Percentiles rank a stretch among this genome's conserved stretches.
phyloP scores from a whole-genome alignment of 2,888 invertebrate species.

The Andrena dorsata region DNA sequence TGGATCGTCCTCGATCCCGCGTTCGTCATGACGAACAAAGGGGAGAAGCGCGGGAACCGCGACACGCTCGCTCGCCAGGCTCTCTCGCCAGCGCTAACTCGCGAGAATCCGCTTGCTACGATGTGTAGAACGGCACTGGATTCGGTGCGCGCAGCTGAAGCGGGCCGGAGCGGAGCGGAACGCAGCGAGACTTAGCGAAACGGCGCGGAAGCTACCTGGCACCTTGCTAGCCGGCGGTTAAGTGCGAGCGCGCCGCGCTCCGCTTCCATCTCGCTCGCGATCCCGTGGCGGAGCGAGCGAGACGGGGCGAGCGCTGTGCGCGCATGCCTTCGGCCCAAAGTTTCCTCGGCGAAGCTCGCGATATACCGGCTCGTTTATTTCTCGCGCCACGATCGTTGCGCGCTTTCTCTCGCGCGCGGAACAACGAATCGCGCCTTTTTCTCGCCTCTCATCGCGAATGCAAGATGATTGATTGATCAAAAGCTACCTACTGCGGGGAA shows the following conservation, averaged over 20 bases:
- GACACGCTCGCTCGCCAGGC: not conserved
- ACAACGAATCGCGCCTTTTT: not conserved
- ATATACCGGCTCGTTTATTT: slow-evolving; percentile 43
- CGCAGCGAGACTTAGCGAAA: slow-evolving; percentile 25
- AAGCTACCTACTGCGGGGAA: not conserved
- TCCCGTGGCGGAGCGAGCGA: slow-evolving; percentile 41
- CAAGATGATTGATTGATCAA: not conserved
- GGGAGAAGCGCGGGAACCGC: slow-evolving; percentile 46
- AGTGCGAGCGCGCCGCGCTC: slow-evolving; percentile 77
- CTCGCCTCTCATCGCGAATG: not conserved
- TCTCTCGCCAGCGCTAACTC: slow-evolving; percentile 5
- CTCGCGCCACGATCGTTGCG: slow-evolving; percentile 37
- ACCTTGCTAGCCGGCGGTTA: slow-evolving; percentile 80
- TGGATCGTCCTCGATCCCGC: slow-evolving; percentile 23
- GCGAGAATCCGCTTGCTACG: slow-evolving; percentile 5
- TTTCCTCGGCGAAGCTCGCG: slow-evolving; percentile 29
- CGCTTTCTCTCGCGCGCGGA: not conserved
- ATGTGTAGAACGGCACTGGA: not conserved
- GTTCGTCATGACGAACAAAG: slow-evolving; percentile 26
- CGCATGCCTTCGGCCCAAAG: slow-evolving; percentile 63
- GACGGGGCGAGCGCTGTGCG: slow-evolving; percentile 30
- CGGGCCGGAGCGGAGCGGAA: slow-evolving; percentile 25
- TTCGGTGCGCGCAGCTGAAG: not conserved
- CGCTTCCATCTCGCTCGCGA: slow-evolving; percentile 49
- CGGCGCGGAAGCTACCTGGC: slow-evolving; percentile 64